A percentile compares a stretch with the other conserved stretches of the same genome.
These are phyloP conservation scores for Poicephalus gulielmi DNA, from an alignment of 2,113 vertebrate species.

Conservation along the genomic window DNA sequence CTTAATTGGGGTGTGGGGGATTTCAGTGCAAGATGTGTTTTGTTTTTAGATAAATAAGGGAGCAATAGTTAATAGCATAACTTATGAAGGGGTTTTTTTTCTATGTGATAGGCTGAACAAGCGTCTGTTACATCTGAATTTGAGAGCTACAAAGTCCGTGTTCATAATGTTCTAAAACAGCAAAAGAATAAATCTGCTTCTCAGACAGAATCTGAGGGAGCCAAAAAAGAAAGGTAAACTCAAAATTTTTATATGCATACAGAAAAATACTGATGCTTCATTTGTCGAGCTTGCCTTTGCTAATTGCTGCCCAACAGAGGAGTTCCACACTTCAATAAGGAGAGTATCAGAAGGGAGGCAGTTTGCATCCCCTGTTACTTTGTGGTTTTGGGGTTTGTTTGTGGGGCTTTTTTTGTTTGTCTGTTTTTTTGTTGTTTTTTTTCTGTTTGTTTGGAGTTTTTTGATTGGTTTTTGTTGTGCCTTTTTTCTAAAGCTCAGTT, in stretches of 20 bases:
- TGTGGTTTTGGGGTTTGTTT: neutral
- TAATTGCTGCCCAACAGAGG: neutral
- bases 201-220: constrained; percentile 81
- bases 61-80: neutral
- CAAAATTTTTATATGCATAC: neutral
- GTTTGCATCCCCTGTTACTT: neutral
- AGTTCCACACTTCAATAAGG: neutral
- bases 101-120: constrained; percentile 83
- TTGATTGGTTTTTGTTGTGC: no score
- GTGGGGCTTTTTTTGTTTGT: neutral
- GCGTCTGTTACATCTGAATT: constrained; percentile 84
- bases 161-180: constrained; percentile 97
- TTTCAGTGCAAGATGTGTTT: neutral
- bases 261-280: neutral
- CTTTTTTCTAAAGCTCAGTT: neutral
- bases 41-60: neutral
- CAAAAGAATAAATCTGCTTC: constrained; percentile 87
- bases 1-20: neutral
- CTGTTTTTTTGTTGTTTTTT: no score
- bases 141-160: constrained; percentile 95
- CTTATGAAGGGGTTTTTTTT: neutral
- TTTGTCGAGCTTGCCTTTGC: neutral
- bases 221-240: constrained; percentile 88
- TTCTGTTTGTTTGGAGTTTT: neutral
- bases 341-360: neutral